phyloP scores from a whole-genome alignment of 2,888 invertebrate species.

The Standfussiana lucernea region DNA sequence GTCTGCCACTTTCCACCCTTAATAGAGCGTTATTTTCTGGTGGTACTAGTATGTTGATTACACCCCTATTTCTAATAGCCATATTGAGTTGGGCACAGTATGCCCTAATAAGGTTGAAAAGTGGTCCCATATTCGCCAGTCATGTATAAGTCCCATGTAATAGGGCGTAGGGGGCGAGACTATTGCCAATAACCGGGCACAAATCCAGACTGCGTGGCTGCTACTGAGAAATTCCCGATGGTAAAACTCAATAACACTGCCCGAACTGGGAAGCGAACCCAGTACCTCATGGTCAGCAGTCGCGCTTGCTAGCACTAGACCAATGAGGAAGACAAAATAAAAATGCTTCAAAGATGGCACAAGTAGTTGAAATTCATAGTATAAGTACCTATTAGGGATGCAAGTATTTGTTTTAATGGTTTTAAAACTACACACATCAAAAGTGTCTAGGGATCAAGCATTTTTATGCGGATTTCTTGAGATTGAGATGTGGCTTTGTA shows the following conservation, averaged over 20 bases:
- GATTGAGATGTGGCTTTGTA: too few relatives aligned
- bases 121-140: too few relatives aligned
- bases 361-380: slow-evolving; percentile 3
- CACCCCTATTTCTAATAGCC: neutral
- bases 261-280: neutral
- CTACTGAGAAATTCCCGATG: neutral
- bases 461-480: too few relatives aligned
- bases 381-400: slow-evolving; percentile 14
- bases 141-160: neutral
- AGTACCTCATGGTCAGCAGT: neutral
- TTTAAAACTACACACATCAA: too few relatives aligned
- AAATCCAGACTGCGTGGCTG: neutral
- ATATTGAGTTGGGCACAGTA: too few relatives aligned
- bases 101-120: too few relatives aligned
- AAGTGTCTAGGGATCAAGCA: too few relatives aligned
- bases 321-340: neutral
- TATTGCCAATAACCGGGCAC: neutral
- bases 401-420: slow-evolving; percentile 49
- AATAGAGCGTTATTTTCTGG: too few relatives aligned
- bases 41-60: too few relatives aligned
- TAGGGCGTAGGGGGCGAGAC: neutral
- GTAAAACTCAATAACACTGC: neutral
- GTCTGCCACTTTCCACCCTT: too few relatives aligned
- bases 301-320: neutral
- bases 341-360: neutral